A percentile compares a stretch with the other conserved stretches of the same genome.
Conservation (phyloP, 2,888 invertebrate genomes). For the Steinernema hermaphroditum region DNA sequence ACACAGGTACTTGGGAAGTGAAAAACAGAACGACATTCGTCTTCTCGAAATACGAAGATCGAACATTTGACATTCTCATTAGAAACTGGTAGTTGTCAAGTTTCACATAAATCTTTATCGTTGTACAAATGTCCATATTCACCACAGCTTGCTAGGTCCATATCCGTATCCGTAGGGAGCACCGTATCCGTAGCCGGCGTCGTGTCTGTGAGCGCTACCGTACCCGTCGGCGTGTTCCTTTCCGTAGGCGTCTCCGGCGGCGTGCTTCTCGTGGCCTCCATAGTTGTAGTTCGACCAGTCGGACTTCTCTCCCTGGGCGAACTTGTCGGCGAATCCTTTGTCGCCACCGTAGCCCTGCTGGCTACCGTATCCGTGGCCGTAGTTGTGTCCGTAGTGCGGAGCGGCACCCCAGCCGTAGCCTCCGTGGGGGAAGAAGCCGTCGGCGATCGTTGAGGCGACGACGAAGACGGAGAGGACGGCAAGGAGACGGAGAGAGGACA, state of each 20-base stretch:
- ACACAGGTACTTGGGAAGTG: no score
- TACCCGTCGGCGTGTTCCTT: not conserved
- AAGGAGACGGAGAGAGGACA: conserved; percentile 2
- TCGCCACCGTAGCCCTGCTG: not conserved
- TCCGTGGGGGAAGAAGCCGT: not conserved
- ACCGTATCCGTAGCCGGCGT: not conserved
- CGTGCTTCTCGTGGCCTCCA: conserved; percentile 5
- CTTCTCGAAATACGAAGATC: no score
- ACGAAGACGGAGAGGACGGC: not conserved
- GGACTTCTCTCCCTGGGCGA: not conserved
- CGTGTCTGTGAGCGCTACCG: not conserved
- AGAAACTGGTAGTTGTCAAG: no score
- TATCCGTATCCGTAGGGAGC: conserved; percentile 31
- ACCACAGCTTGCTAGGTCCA: not conserved
- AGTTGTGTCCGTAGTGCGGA: not conserved
- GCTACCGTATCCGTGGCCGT: no score
- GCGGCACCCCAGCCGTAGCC: not conserved
- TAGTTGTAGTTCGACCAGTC: not conserved
- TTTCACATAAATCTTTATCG: no score
- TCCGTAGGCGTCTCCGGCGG: not conserved
- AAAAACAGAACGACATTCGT: no score
- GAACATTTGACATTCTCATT: no score
- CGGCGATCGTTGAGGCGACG: not conserved
- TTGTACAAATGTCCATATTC: not conserved
- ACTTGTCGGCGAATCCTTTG: not conserved